These are phyloP conservation scores for Cavia aperea DNA, from an alignment of 2,113 vertebrate genomes.

Conservation along the genomic window DNA sequence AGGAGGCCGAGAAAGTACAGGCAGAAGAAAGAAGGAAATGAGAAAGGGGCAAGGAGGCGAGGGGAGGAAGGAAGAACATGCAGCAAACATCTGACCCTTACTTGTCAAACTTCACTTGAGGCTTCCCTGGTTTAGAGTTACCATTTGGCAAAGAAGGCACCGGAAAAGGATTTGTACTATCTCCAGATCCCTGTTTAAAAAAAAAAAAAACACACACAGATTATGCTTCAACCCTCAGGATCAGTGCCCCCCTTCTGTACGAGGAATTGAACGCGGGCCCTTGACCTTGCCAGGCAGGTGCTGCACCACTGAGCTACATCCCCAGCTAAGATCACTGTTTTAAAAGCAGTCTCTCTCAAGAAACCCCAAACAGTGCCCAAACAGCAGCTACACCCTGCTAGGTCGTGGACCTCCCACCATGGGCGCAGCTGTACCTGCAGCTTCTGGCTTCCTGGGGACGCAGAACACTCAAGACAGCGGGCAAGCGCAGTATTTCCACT, in stretches of 20 bases:
- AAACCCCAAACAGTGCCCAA: neutral
- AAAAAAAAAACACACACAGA: neutral
- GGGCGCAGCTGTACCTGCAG: neutral
- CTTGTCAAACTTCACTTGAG: constrained; percentile 79
- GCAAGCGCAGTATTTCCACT: neutral
- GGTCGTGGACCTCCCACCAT: neutral
- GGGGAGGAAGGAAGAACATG: fast-evolving
- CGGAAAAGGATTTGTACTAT: constrained; percentile 70
- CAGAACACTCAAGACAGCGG: neutral
- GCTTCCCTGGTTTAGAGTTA: constrained; percentile 76
- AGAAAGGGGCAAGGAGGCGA: fast-evolving
- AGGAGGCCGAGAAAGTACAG: neutral
- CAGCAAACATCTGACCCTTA: constrained; percentile 65
- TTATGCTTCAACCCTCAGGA: neutral
- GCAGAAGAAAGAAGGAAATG: fast-evolving
- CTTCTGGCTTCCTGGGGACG: neutral
- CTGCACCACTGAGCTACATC: too few species aligned
- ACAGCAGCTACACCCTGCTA: neutral
- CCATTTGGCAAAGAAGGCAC: constrained; percentile 79
- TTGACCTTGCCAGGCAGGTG: too few species aligned
- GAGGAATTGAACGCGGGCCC: too few species aligned
- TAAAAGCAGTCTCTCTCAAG: neutral
- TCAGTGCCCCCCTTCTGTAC: neutral
- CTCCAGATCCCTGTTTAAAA: constrained; percentile 75
- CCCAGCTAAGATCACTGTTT: neutral